phyloP scores from a whole-genome alignment of 2,113 vertebrate species.

The Athene noctua region DNA sequence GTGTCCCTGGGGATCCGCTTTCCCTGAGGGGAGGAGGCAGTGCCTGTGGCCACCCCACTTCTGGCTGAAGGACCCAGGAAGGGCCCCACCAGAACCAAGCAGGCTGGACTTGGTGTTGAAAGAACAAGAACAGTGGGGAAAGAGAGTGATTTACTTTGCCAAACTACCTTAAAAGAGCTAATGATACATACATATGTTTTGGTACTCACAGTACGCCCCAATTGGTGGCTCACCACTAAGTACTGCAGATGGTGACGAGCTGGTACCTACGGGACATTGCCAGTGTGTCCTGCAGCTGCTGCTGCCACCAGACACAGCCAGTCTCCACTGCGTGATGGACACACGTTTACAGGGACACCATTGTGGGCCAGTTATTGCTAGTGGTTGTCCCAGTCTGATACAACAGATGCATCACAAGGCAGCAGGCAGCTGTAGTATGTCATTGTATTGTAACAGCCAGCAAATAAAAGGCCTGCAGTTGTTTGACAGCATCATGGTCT shows the following conservation, averaged over 20 bases:
- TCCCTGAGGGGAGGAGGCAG: background rate
- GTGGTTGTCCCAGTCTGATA: background rate
- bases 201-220: rapidly evolving
- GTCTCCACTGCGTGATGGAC: background rate
- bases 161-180: background rate
- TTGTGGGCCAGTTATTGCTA: background rate
- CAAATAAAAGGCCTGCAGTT: background rate
- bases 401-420: background rate
- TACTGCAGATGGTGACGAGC: background rate
- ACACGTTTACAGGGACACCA: background rate
- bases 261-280: background rate
- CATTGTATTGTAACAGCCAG: background rate
- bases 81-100: background rate
- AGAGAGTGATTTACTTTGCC: background rate
- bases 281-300: background rate
- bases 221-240: background rate
- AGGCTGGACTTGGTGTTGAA: background rate
- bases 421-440: background rate
- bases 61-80: background rate
- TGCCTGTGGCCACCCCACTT: background rate
- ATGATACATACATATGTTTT: background rate
- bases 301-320: background rate
- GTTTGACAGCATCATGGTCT: background rate
- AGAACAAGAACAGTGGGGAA: background rate
- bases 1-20: background rate